These are phyloP conservation scores for Pelodiscus sinensis DNA, from an alignment of 2,113 vertebrate genomes.

Conservation along the genomic window DNA sequence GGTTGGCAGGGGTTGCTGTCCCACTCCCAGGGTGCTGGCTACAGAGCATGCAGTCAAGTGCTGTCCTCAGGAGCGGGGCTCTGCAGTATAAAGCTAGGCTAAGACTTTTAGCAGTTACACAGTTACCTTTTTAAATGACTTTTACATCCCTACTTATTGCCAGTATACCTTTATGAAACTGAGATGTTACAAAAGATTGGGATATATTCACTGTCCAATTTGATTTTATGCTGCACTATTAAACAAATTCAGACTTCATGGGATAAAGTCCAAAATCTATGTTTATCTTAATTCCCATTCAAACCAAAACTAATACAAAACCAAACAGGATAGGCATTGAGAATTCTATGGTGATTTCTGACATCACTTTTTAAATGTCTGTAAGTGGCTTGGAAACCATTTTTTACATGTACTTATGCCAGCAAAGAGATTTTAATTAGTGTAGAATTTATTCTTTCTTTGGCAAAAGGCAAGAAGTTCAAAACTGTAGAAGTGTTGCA, in stretches of 20 bases:
- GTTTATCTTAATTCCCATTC: not conserved
- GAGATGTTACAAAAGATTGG: not conserved
- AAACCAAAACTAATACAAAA: not conserved
- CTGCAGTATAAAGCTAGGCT: too few relatives aligned
- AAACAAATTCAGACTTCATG: not conserved
- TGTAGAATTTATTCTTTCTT: not conserved
- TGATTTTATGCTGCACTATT: not conserved
- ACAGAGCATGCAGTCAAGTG: too few relatives aligned
- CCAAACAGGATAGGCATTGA: not conserved
- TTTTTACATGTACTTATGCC: not conserved
- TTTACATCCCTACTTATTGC: too few relatives aligned
- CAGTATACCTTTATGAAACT: too few relatives aligned
- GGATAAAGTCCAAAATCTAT: not conserved
- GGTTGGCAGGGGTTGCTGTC: too few relatives aligned
- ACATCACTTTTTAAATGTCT: not conserved
- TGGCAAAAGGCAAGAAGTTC: not conserved
- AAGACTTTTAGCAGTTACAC: too few relatives aligned
- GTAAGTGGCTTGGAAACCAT: too few relatives aligned
- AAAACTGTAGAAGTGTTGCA: not conserved
- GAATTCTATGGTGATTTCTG: not conserved
- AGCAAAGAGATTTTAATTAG: not conserved
- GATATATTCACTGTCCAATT: not conserved
- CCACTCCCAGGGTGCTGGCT: too few relatives aligned
- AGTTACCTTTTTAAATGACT: too few relatives aligned
- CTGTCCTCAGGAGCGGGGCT: too few relatives aligned